Percentiles rank a stretch among this genome's conserved stretches.
Conservation (phyloP, 2,113 vertebrate species). For the Lanius collurio region DNA sequence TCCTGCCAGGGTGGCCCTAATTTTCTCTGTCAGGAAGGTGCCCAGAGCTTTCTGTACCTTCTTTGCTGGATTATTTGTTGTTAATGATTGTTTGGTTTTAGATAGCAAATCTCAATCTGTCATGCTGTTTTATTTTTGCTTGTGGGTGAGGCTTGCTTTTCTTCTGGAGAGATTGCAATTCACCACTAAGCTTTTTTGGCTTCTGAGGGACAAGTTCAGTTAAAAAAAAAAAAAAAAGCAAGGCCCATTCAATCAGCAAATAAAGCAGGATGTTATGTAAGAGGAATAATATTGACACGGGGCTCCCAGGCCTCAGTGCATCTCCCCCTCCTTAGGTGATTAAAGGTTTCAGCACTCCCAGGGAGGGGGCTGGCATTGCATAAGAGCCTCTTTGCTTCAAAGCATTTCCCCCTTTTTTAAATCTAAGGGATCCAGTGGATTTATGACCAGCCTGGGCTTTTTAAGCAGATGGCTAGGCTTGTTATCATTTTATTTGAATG, state of each 20-base stretch:
- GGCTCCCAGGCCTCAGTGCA: background rate
- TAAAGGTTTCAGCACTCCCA: slow-evolving; percentile 62
- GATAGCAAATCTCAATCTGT: slow-evolving; percentile 47
- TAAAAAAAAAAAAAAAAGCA: background rate
- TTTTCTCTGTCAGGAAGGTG: background rate
- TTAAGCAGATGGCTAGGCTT: slow-evolving; percentile 38
- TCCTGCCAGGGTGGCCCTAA: background rate
- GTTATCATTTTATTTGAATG: background rate
- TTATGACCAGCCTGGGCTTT: slow-evolving; percentile 12
- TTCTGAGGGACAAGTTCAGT: background rate
- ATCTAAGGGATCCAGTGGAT: slow-evolving; percentile 32
- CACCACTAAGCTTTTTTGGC: slow-evolving; percentile 43
- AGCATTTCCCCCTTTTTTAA: slow-evolving; percentile 48
- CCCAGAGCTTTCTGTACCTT: background rate
- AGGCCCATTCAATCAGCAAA: slow-evolving; percentile 8
- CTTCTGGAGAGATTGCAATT: slow-evolving; percentile 35
- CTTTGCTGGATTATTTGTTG: slow-evolving; percentile 20
- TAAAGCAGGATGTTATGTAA: slow-evolving; percentile 63
- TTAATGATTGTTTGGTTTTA: slow-evolving; percentile 62
- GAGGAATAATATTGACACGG: slow-evolving; percentile 37
- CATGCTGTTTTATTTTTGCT: background rate
- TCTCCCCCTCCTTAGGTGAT: slow-evolving; percentile 63
- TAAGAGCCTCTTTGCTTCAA: slow-evolving; percentile 50
- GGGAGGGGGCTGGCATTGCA: slow-evolving; percentile 24
- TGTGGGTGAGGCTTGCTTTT: background rate